These are phyloP conservation scores for Oreohelix idahoensis DNA, from an alignment of 1,140 invertebrate genomes.

Conservation along the genomic window DNA sequence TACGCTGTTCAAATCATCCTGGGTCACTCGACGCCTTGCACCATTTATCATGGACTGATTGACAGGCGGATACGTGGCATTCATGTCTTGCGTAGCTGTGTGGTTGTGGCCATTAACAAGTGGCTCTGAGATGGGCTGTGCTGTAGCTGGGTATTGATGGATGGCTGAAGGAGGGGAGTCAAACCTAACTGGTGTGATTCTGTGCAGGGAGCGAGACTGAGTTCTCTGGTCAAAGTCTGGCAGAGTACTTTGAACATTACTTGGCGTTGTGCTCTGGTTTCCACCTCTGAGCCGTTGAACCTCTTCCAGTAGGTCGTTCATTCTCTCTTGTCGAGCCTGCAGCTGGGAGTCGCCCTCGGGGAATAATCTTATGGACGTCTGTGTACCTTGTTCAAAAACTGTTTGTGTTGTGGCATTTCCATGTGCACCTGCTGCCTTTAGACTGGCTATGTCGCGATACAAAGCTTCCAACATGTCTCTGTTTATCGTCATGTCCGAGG, in stretches of 20 bases:
- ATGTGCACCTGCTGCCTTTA: slow-evolving; percentile 54
- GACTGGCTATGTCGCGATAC: slow-evolving; percentile 54
- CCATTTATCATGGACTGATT: slow-evolving; percentile 19
- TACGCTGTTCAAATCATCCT: slow-evolving; percentile 63
- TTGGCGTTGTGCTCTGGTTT: slow-evolving; percentile 38
- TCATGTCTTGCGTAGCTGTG: slow-evolving; percentile 42
- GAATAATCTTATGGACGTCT: slow-evolving; percentile 61
- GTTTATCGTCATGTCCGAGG: slow-evolving; percentile 54
- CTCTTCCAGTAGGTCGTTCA: slow-evolving; percentile 61
- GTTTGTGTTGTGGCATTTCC: slow-evolving; percentile 61
- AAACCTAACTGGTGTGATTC: slow-evolving; percentile 42
- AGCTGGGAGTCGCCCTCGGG: slow-evolving; percentile 57
- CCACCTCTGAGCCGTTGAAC: slow-evolving; percentile 56
- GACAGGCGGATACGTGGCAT: slow-evolving; percentile 43
- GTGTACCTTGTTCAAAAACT: slow-evolving; percentile 58
- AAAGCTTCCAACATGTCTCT: slow-evolving; percentile 57
- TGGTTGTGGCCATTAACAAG: slow-evolving; percentile 46
- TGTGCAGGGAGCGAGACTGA: slow-evolving; percentile 46
- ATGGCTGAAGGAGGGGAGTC: slow-evolving; percentile 39
- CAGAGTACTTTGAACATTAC: slow-evolving; percentile 34
- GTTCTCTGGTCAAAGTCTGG: slow-evolving; percentile 47
- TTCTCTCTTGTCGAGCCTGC: slow-evolving; percentile 53
- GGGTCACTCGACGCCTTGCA: slow-evolving; percentile 52
- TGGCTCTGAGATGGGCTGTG: not conserved
- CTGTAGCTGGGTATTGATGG: slow-evolving; percentile 8